Percentiles rank a stretch among this genome's conserved stretches.
Evolutionary conservation across 2,797 vertebrate species (phyloP).

Genomic region (Sebastes itinus): DNA sequence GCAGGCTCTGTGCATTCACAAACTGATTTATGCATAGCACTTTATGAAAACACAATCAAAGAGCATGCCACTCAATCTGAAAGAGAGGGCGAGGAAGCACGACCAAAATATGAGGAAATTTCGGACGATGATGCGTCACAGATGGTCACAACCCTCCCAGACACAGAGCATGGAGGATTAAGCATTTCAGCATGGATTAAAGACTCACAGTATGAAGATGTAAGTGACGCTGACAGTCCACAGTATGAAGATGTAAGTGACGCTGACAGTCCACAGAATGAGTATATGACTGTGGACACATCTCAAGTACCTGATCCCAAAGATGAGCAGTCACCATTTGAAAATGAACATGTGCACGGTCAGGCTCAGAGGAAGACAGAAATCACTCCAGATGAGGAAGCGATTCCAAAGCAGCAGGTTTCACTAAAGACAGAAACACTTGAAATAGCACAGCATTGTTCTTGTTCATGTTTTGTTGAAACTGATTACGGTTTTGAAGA

Average conservation of each 20-base stretch:
- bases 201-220: not conserved
- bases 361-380: not conserved
- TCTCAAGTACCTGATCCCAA: not conserved
- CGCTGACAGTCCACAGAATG: not conserved
- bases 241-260: slow-evolving; percentile 26
- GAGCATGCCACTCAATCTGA: rapidly evolving
- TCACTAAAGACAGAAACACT: not conserved
- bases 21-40: not conserved
- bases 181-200: not conserved
- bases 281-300: not conserved
- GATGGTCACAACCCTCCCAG: not conserved
- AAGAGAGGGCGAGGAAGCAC: rapidly evolving
- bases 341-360: not conserved
- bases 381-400: too few species aligned
- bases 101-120: slow-evolving; percentile 36
- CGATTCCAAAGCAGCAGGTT: too few species aligned
- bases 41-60: not conserved
- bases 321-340: not conserved
- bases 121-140: slow-evolving; percentile 13
- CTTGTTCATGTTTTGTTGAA: not conserved
- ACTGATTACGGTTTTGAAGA: not conserved
- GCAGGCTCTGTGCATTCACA: not conserved
- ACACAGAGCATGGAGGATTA: too few species aligned
- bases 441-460: not conserved
- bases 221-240: slow-evolving; percentile 7